Base-by-base conservation (phyloP, 53 echinoderm and acorn worm species). In the Apostichopus leukothele region DNA sequence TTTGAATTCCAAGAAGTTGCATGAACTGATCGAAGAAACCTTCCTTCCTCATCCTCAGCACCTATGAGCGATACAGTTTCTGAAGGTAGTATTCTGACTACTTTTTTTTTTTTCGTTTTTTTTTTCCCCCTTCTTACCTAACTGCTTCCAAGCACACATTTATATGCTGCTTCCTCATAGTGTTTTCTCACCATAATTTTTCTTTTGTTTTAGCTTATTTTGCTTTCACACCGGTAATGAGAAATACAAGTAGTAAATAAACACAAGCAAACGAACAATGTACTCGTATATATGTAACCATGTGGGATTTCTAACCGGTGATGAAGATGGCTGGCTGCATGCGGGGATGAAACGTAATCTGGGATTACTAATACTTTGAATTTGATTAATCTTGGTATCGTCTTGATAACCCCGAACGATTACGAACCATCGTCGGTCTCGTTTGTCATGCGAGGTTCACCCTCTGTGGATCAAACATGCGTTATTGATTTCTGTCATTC, bases 41-140 rank as follows among this genome's bases (percentile, higher is more conserved):
- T 52, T 79, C 79, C 79, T 79, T 79, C 79, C 79, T 79, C 51
- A 79, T 79, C 79, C 79, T 79, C 79, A 79, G 79, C 79, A 19
- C 19, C 79, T 51, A 50, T 39, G 79, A 79, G 79, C 53, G 79
- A 79, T 79, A 50, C 79, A 52, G 79, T 79, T 7, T 51, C 53
- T 52, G 79, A 79, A 79, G 79, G 79, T 79, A 79, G 79, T 79
- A 79, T 79, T 10, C n/a, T 13, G 16, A 13, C 63, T 16, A 63
- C 63, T 63, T 63, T 9, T 63, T 63, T 63, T 63, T 63, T 63
- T 9, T 63, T 61, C 8, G 14, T 12, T 61, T 61, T 61, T 63
- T 63, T 63, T 11, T 11, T 63, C n/a, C n/a, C n/a, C 11, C 12
- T 16, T 63, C 16, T 63, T 13, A 13, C 63, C 63, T 63, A 63